A percentile compares a stretch with the other conserved stretches of the same genome.
phyloP scores from a whole-genome alignment of 1,140 invertebrate genomes.

The Delia radicum region DNA sequence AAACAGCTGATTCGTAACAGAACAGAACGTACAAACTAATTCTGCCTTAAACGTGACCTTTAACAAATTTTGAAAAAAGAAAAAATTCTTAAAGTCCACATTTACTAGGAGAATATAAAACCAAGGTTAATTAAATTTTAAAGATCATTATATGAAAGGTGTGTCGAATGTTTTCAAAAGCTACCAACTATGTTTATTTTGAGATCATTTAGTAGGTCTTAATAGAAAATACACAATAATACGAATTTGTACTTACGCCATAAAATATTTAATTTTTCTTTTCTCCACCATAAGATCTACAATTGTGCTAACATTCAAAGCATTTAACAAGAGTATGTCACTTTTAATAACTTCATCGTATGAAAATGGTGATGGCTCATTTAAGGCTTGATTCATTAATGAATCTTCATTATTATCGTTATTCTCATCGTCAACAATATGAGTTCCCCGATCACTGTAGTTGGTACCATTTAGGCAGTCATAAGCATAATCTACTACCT shows the following conservation, averaged over 20 bases:
- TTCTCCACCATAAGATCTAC: constrained; percentile 88
- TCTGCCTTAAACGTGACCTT: too few species aligned
- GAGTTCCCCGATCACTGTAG: constrained; percentile 38
- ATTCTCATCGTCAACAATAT: constrained; percentile 35
- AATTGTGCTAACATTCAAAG: constrained; percentile 73
- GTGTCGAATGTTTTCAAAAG: background rate
- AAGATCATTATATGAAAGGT: too few species aligned
- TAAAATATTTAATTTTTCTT: constrained; percentile 82
- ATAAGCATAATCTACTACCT: constrained; percentile 50
- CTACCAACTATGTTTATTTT: too few species aligned
- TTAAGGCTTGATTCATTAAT: constrained; percentile 45
- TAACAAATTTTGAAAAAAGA: too few species aligned
- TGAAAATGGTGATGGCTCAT: constrained; percentile 44
- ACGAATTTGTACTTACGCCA: constrained; percentile 67
- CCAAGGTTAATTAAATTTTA: too few species aligned
- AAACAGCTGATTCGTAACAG: too few species aligned
- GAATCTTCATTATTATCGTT: constrained; percentile 52
- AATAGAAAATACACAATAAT: too few species aligned
- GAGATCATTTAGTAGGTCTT: too few species aligned
- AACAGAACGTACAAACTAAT: too few species aligned
- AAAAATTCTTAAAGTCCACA: too few species aligned
- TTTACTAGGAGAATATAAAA: too few species aligned
- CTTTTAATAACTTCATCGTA: constrained; percentile 66
- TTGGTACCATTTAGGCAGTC: constrained; percentile 45
- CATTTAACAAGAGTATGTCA: constrained; percentile 74